Conservation (phyloP, 2,113 vertebrate genomes). For the Acrocephalus arundinaceus region DNA sequence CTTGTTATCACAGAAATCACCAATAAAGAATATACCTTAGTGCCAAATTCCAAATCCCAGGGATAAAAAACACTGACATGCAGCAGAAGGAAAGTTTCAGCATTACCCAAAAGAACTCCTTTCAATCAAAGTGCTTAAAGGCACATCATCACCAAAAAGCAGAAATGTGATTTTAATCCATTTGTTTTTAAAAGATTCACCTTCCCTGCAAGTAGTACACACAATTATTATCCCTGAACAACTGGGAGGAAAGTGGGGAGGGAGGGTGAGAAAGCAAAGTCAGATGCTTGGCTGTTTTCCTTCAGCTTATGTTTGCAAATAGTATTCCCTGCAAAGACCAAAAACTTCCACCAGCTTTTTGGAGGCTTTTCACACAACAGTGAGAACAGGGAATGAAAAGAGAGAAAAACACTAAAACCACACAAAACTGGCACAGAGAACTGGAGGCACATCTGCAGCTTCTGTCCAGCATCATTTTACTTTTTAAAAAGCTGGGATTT, state of each 20-base stretch:
- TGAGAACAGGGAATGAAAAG: not conserved
- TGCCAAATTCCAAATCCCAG: slow-evolving; percentile 73
- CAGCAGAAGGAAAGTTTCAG: slow-evolving; percentile 69
- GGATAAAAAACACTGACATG: slow-evolving; percentile 66
- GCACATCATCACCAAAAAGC: not conserved
- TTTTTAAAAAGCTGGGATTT: not conserved
- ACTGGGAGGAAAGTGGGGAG: not conserved
- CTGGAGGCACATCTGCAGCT: not conserved
- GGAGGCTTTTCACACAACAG: not conserved
- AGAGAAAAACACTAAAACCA: not conserved
- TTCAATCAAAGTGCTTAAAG: slow-evolving; percentile 63
- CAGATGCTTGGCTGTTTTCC: not conserved
- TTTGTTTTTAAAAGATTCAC: not conserved
- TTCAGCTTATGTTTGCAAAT: not conserved
- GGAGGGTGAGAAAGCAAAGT: not conserved
- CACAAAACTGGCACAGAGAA: not conserved
- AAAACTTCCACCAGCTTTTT: not conserved
- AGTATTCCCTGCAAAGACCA: not conserved
- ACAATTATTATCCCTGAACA: not conserved
- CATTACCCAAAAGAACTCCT: slow-evolving; percentile 65
- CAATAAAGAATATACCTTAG: slow-evolving; percentile 71
- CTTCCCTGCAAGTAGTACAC: not conserved
- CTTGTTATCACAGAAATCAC: slow-evolving; percentile 76
- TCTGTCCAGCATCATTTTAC: not conserved
- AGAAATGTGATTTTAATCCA: not conserved